Conservation (phyloP, 2,113 vertebrate species). For the Phalacrocorax pelagicus region DNA sequence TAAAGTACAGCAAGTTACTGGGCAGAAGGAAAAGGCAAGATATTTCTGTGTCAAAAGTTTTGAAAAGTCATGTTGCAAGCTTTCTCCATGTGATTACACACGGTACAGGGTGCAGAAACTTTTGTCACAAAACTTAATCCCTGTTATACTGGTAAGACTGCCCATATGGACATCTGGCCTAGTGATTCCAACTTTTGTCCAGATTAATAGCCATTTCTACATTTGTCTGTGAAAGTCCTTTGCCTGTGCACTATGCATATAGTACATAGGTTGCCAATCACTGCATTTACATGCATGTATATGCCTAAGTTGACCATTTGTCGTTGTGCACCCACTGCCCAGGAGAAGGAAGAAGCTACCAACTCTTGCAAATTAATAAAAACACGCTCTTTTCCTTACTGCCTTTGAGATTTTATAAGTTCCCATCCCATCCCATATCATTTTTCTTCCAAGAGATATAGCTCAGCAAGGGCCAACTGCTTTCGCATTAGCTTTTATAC, state of each 20-base stretch:
- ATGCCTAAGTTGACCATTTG: background rate
- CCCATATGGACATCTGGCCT: background rate
- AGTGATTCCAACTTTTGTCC: background rate
- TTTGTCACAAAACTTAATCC: background rate
- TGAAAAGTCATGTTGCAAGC: background rate
- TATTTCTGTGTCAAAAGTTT: background rate
- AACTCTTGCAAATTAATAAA: background rate
- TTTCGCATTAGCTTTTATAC: slow-evolving; percentile 22
- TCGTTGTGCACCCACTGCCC: background rate
- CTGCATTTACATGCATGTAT: background rate
- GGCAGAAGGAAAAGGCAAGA: background rate
- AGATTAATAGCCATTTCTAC: background rate
- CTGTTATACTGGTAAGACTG: background rate
- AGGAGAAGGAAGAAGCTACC: background rate
- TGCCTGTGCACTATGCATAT: background rate
- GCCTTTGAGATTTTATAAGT: background rate
- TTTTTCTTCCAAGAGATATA: slow-evolving; percentile 38
- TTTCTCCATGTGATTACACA: background rate
- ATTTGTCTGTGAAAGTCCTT: background rate
- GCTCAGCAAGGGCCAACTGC: background rate
- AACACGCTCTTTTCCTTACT: background rate
- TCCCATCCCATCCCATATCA: background rate
- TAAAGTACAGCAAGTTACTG: background rate
- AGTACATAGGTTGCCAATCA: background rate
- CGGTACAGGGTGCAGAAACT: background rate